Evolutionary conservation across 2,888 invertebrate genomes (phyloP), one percentile per base, ranked within the genome.

Genomic region (Ashinkailepas kermadecensis): DNA sequence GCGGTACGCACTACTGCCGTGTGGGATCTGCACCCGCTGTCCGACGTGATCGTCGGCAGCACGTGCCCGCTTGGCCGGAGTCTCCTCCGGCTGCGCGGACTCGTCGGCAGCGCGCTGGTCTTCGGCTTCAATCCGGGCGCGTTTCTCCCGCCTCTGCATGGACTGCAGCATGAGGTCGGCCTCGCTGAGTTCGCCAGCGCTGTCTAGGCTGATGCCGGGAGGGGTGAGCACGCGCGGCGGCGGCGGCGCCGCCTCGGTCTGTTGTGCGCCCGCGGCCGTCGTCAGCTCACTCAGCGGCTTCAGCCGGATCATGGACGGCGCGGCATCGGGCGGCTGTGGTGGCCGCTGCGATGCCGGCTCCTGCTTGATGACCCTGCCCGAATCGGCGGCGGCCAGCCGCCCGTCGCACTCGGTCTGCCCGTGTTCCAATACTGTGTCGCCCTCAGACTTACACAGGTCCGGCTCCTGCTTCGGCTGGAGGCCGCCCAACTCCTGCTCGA

Each of bases 131-230:
- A 39, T 6, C 74, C 54, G 15, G 12, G 18, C n/a, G 12, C n/a
- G 67, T 6, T 13, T 23, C 67, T 54, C 12, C 11, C 74, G 74
- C 15, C 54, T 54, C 54, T 39, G 13, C 39, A 74, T 25, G 23
- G 74, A 74, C 18, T 4, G 74, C 74, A 74, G 39, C 74, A 74
- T 74, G 8, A 74, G 74, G 18, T 74, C 74, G 74, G 18, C 74
- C 74, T 74, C 74, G 18, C 54, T 54, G 54, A 39, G 74, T 18
- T 6, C 13, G 3, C 10, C 8, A 0, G 4, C 21, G 54, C 74
- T 54, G 54, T 12, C 12, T 0, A 74, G 74, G 9, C 54, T 74
- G 82, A 81, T 83, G 81, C 82, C 83, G 23, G 82, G 82, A 54
- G 79, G 82, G 12, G 57, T 62, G 18, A 65, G 81, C 18, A 67